A percentile compares a stretch with the other conserved stretches of the same genome.
Conservation (phyloP, 2,113 vertebrate species). For the Panthera tigris region DNA sequence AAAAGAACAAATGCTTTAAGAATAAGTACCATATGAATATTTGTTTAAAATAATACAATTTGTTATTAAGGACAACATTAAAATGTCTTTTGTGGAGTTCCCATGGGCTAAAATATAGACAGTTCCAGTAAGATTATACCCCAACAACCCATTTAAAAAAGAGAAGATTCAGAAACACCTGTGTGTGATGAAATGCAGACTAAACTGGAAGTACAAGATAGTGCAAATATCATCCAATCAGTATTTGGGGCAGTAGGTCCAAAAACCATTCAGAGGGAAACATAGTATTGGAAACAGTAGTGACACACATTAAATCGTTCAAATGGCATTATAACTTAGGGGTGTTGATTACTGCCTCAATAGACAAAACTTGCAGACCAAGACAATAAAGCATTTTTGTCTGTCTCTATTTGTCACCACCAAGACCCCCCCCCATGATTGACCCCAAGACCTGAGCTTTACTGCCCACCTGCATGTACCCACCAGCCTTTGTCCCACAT, state of each 20-base stretch:
- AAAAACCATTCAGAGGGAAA: neutral
- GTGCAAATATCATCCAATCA: neutral
- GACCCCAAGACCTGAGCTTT: neutral
- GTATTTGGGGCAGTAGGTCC: neutral
- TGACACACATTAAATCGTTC: neutral
- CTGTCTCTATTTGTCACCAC: neutral
- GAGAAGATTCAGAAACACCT: neutral
- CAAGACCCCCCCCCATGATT: neutral
- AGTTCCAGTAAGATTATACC: neutral
- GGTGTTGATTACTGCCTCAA: slow-evolving; percentile 47
- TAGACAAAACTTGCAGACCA: slow-evolving; percentile 53
- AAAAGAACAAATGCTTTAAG: slow-evolving; percentile 39
- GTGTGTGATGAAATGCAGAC: slow-evolving; percentile 22
- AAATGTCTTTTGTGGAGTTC: neutral
- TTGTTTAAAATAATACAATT: neutral
- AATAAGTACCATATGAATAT: neutral
- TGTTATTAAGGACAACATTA: slow-evolving; percentile 25
- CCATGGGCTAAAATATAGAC: slow-evolving; percentile 1
- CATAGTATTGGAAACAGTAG: neutral
- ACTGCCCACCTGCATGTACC: neutral
- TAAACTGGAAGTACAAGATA: neutral
- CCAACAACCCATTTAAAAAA: neutral
- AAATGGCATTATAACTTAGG: slow-evolving; percentile 54
- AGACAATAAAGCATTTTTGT: slow-evolving; percentile 59
- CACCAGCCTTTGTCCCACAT: neutral